phyloP scores from a whole-genome alignment of 2,113 vertebrate genomes.

The Zonotrichia leucophrys region DNA sequence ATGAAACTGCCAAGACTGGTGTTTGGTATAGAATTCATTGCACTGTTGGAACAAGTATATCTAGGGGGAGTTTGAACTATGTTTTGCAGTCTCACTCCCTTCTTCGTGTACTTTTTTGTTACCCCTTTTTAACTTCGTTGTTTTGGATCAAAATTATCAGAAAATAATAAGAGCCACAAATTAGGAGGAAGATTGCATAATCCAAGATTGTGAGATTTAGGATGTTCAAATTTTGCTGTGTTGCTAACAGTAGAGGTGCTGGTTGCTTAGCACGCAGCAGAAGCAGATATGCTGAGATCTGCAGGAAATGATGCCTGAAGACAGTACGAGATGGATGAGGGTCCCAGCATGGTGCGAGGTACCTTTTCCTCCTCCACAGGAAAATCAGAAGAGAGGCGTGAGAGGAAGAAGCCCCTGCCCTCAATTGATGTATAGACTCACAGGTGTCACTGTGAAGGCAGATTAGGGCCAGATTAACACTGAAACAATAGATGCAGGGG shows the following conservation, averaged over 20 bases:
- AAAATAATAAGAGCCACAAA: background rate
- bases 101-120: background rate
- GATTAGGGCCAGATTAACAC: background rate
- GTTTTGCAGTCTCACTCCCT: background rate
- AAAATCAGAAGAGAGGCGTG: background rate
- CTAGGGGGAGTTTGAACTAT: background rate
- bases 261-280: background rate
- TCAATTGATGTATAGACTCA: fast-evolving
- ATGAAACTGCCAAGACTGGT: background rate
- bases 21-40: constrained; percentile 17
- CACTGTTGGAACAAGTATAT: background rate
- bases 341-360: background rate
- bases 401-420: background rate
- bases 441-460: background rate
- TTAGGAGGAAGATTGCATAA: background rate
- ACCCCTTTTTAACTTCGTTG: background rate
- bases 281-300: background rate
- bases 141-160: background rate
- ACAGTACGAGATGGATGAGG: background rate
- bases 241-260: background rate
- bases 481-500: background rate
- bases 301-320: background rate
- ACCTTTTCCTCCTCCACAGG: background rate
- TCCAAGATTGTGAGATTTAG: background rate
- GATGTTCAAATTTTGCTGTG: background rate